Percentiles rank a stretch among this genome's conserved stretches.
Conservation (phyloP, 2,113 vertebrate species). For the Percopsis transmontana region DNA sequence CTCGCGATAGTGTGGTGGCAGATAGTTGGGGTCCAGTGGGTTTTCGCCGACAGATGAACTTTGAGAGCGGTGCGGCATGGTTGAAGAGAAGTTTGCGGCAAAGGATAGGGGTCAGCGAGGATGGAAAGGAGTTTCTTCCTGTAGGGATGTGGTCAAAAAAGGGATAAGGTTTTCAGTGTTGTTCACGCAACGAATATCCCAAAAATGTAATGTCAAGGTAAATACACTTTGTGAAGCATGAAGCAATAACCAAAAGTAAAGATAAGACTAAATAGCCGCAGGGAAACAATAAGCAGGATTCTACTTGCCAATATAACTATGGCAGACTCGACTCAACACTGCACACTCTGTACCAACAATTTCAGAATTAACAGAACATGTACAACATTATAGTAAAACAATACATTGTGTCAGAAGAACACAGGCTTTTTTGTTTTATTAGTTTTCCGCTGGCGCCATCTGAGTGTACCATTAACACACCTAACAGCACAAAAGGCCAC, state of each 20-base stretch:
- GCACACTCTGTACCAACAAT: conserved; percentile 1
- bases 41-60: conserved; percentile 92
- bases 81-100: conserved; percentile 42
- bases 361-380: not conserved
- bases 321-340: not conserved
- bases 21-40: conserved; percentile 89
- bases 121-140: conserved; percentile 28
- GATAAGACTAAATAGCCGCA: not conserved
- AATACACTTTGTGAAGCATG: too few relatives aligned
- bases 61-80: conserved; percentile 95
- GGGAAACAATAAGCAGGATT: not conserved
- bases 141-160: conserved; percentile 12
- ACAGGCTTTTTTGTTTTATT: too few relatives aligned
- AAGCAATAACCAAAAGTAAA: too few relatives aligned
- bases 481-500: conserved; percentile 3
- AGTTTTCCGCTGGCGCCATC: too few relatives aligned
- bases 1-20: conserved; percentile 93
- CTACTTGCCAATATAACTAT: not conserved
- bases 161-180: not conserved
- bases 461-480: conserved; percentile 19
- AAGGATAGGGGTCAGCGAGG: conserved; percentile 24
- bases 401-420: conserved; percentile 18
- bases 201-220: not conserved
- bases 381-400: not conserved
- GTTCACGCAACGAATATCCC: not conserved